Conservation (phyloP, 2,888 invertebrate species). For the Nomada lathburiana region DNA sequence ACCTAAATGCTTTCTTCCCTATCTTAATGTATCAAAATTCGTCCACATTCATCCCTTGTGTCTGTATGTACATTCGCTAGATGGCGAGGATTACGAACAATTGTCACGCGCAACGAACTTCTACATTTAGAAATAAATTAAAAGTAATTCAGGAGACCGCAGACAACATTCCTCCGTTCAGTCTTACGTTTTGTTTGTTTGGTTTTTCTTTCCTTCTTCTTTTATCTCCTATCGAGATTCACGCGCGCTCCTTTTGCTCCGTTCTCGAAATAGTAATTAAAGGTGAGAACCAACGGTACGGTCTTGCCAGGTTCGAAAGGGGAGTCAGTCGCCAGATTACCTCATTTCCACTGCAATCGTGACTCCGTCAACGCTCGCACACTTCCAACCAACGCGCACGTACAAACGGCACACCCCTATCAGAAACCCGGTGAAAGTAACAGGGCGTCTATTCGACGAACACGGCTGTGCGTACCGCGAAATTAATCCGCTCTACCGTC, state of each 20-base stretch:
- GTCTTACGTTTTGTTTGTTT: not conserved
- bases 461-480: slow-evolving; percentile 2
- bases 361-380: not conserved
- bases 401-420: not conserved
- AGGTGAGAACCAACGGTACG: too few species aligned
- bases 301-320: not conserved
- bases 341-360: slow-evolving; percentile 12
- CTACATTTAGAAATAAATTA: too few species aligned
- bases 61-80: too few species aligned
- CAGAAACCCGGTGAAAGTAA: not conserved
- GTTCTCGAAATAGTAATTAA: not conserved
- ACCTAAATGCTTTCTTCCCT: not conserved
- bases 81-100: too few species aligned
- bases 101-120: too few species aligned
- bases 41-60: not conserved
- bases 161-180: not conserved
- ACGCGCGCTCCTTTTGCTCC: not conserved
- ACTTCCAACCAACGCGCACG: not conserved
- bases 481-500: slow-evolving; percentile 25
- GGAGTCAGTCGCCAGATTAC: not conserved
- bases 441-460: slow-evolving; percentile 7
- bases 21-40: slow-evolving; percentile 2
- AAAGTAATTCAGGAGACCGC: too few species aligned
- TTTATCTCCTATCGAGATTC: not conserved
- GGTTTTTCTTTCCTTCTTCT: not conserved